These are phyloP conservation scores for Diarsia brunnea DNA, from an alignment of 2,888 invertebrate genomes.

Conservation along the genomic window DNA sequence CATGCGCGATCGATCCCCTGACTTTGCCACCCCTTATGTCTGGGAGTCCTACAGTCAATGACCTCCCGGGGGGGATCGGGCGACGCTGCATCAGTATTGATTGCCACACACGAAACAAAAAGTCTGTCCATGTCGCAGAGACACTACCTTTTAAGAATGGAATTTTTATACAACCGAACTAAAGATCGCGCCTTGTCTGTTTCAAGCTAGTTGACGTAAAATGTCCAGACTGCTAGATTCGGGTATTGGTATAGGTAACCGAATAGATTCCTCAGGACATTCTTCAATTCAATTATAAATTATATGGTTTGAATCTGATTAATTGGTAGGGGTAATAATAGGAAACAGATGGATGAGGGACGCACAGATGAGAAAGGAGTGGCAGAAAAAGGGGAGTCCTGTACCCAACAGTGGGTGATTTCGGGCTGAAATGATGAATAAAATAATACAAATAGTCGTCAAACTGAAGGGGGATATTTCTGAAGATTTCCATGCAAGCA, in stretches of 20 bases:
- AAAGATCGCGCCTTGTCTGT: background rate
- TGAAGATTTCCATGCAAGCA: background rate
- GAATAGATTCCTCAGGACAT: background rate
- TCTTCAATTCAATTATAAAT: background rate
- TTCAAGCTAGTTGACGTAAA: background rate
- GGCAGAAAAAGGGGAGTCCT: too few relatives aligned
- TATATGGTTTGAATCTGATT: background rate
- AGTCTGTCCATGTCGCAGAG: background rate
- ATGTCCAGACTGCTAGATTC: background rate
- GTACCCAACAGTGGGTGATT: too few relatives aligned
- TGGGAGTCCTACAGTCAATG: constrained; percentile 24
- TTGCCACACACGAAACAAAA: constrained; percentile 4
- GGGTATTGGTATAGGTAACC: background rate
- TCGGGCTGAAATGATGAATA: too few relatives aligned
- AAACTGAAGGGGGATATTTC: background rate
- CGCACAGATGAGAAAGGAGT: too few relatives aligned
- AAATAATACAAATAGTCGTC: background rate
- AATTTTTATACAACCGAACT: background rate
- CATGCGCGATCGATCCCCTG: constrained; percentile 34
- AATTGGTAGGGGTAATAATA: too few relatives aligned
- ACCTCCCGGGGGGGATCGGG: constrained; percentile 15
- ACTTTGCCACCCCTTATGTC: constrained; percentile 3
- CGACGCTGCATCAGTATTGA: constrained; percentile 4
- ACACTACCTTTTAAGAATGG: background rate
- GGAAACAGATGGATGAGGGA: too few relatives aligned